These are phyloP conservation scores for Centropus bengalensis DNA, from an alignment of 2,113 vertebrate species.

Conservation along the genomic window DNA sequence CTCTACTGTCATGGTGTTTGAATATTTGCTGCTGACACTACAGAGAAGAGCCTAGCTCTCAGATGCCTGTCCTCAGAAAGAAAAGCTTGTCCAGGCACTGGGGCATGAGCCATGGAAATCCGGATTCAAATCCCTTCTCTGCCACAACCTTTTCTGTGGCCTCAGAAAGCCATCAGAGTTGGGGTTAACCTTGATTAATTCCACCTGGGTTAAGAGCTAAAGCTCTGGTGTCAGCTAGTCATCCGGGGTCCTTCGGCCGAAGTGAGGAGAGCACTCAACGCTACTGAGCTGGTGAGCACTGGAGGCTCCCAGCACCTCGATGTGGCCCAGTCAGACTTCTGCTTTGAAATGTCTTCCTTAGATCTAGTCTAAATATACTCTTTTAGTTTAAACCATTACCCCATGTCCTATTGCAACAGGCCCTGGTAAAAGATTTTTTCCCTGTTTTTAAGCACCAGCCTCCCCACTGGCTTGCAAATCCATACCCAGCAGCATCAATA, in stretches of 20 bases:
- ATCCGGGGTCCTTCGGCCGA: not conserved
- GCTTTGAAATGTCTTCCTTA: not conserved
- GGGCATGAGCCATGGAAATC: not conserved
- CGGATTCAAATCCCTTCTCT: not conserved
- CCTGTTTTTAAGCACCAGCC: not conserved
- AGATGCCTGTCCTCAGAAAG: not conserved
- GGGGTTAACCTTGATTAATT: not conserved
- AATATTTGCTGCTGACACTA: not conserved
- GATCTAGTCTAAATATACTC: no score
- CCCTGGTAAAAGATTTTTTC: no score
- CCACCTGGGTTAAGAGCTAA: not conserved
- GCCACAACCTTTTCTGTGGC: not conserved
- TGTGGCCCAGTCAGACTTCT: accelerated
- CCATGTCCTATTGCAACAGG: no score
- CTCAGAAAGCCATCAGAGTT: not conserved
- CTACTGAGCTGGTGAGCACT: not conserved
- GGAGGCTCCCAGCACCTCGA: not conserved
- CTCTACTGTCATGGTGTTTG: not conserved
- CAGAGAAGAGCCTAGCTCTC: not conserved
- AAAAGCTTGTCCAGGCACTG: not conserved
- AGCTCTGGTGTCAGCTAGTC: not conserved
- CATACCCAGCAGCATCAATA: accelerated
- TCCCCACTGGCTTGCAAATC: not conserved
- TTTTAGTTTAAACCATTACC: no score
- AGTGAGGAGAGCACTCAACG: not conserved